Conservation (phyloP, 2,797 vertebrate species). For the Phrynocephalus guinanensis region DNA sequence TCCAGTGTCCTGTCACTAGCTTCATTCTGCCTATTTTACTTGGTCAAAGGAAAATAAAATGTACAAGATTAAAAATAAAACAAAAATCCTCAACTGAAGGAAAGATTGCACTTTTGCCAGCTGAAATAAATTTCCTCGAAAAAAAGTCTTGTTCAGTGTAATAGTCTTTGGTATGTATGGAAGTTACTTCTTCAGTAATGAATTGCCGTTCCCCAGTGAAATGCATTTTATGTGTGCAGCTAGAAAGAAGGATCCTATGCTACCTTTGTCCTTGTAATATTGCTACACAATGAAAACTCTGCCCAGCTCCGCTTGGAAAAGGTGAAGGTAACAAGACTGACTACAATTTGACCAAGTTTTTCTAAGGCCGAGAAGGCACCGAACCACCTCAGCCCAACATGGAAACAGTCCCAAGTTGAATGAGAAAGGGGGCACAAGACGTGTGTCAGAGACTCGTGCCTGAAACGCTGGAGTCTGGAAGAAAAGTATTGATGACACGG, state of each 20-base stretch:
- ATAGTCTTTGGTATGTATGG: conserved; percentile 85
- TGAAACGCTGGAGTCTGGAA: conserved; percentile 93
- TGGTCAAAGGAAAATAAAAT: conserved; percentile 68
- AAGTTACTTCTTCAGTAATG: conserved; percentile 86
- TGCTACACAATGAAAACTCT: conserved; percentile 84
- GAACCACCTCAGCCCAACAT: conserved; percentile 73
- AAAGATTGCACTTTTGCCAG: conserved; percentile 95
- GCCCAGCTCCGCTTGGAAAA: conserved; percentile 82
- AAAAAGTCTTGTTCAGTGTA: conserved; percentile 79
- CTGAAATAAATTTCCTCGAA: conserved; percentile 79
- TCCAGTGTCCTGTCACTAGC: conserved; percentile 76
- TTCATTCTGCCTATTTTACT: conserved; percentile 86
- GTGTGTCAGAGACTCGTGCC: conserved; percentile 98
- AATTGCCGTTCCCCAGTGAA: conserved; percentile 79
- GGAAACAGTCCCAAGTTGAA: conserved; percentile 79
- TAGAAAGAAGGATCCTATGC: conserved; percentile 71
- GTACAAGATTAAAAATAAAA: conserved; percentile 66
- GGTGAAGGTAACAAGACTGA: conserved; percentile 83
- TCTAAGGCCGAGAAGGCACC: conserved; percentile 85
- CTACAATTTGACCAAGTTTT: conserved; percentile 87
- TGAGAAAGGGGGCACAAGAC: conserved; percentile 75
- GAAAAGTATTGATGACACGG: conserved; percentile 92
- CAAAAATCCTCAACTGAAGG: conserved; percentile 83
- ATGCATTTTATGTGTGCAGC: conserved; percentile 81
- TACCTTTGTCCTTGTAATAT: conserved; percentile 79